Base-by-base conservation (phyloP, 2,113 vertebrate species). In the Nycticebus coucang region DNA sequence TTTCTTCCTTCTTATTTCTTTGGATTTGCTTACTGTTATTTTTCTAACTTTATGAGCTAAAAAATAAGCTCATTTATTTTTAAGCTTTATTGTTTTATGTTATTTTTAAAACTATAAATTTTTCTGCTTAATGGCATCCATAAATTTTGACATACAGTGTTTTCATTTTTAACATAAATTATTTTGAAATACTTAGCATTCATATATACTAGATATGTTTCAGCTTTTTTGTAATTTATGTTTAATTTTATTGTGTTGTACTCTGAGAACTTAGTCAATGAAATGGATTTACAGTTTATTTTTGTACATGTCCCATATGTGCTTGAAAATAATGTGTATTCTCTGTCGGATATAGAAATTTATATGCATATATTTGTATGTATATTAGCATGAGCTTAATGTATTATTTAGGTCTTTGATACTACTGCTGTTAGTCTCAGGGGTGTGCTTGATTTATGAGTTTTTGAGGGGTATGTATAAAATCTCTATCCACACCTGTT, bases 101-200 rank as follows among this genome's bases (percentile, higher is more conserved):
- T 64, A 45, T 72, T 87, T 96, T 95, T 82, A 69, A 85, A 82
- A 24, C 33, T 68, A 35, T 60, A 71, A 45, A 26, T 15, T 78
- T 88, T 93, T 74, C 35, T 64, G 41, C 57, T 75, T 97, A 28
- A 28, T 35, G 75, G 0, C 18, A 50, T 64, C 30, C 35, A 78
- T 30, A 83, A 18, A 92, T 86, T 69, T 87, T 71, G 68, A 64
- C 5, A 53, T 59, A 33, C 35, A 74, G 50, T 66, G 28, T 33
- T 91, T 95, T 94, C 4, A 72, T 17, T 72, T 93, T 57, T 74
- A 96, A 83, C 26, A 22, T 62, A 17, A n/a, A 59, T 92, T 75
- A 75, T 92, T 95, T 82, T 62, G 19, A 82, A 91, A 68, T 74
- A 92, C n/a, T 72, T 79, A 83, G 19, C 26, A 79, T 92, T 53